Conservation (phyloP, 2,888 invertebrate genomes). For the Cerastoderma edule region DNA sequence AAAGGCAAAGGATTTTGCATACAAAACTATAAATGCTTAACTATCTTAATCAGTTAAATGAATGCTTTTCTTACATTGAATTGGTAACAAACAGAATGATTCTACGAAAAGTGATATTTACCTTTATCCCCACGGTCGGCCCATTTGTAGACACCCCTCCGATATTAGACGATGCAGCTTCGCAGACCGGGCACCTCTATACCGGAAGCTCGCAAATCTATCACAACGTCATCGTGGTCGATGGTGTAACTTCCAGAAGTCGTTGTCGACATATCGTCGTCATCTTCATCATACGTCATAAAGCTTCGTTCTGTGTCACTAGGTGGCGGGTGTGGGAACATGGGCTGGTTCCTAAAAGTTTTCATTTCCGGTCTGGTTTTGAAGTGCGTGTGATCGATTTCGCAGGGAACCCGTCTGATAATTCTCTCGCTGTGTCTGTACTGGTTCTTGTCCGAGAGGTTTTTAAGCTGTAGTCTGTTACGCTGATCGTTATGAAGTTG, state of each 20-base stretch:
- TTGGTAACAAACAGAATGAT: too few relatives aligned
- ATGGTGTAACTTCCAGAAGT: constrained; percentile 70
- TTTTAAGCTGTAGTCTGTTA: constrained; percentile 49
- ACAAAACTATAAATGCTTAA: too few relatives aligned
- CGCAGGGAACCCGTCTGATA: constrained; percentile 34
- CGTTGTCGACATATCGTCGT: constrained; percentile 68
- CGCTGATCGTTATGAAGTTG: constrained; percentile 52
- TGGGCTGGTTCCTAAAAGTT: constrained; percentile 37
- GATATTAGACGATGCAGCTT: constrained; percentile 52
- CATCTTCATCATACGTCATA: constrained; percentile 61
- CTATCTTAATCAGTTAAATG: too few relatives aligned
- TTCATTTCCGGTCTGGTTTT: constrained; percentile 31
- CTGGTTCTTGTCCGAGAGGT: constrained; percentile 42
- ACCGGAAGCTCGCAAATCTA: constrained; percentile 46
- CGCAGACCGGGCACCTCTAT: constrained; percentile 36
- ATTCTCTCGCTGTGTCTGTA: constrained; percentile 19
- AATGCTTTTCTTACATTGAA: too few relatives aligned
- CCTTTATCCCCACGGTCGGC: constrained; percentile 7
- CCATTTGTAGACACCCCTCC: too few relatives aligned
- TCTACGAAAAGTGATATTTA: background rate
- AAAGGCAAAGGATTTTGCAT: too few relatives aligned
- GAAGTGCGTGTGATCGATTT: constrained; percentile 45
- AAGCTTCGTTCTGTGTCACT: constrained; percentile 54
- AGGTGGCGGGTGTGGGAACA: constrained; percentile 44
- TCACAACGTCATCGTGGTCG: constrained; percentile 62